A percentile compares a stretch with the other conserved stretches of the same genome.
phyloP scores from a whole-genome alignment of 2,888 invertebrate genomes.

The Caenorhabditis sp. region DNA sequence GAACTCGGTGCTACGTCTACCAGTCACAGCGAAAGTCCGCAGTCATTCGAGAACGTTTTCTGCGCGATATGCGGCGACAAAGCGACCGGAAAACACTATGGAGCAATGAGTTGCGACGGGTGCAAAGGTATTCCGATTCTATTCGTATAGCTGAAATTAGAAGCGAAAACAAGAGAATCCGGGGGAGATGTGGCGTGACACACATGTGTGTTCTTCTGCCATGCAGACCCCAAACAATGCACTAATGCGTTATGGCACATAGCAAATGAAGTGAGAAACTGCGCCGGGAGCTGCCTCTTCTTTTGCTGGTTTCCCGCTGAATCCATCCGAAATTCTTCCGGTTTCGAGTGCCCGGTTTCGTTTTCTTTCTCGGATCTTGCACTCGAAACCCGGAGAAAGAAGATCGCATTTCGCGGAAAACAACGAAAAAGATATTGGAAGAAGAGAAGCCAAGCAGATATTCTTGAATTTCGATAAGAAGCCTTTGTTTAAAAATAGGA shows the following conservation, averaged over 20 bases:
- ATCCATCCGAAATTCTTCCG: neutral
- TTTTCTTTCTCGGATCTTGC: conserved; percentile 24
- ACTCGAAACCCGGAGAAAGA: conserved; percentile 12
- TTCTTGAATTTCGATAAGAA: neutral
- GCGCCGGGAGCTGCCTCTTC: too few relatives aligned
- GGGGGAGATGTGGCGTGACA: conserved; percentile 17
- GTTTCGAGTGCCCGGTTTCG: conserved; percentile 28
- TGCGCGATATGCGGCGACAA: conserved; percentile 79
- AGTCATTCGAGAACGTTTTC: conserved; percentile 55
- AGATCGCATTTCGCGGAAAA: conserved; percentile 45
- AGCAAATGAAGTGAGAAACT: conserved; percentile 48
- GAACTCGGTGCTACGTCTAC: conserved; percentile 21
- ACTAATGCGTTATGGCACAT: conserved; percentile 61
- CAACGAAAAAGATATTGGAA: conserved; percentile 31
- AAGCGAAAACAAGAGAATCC: neutral
- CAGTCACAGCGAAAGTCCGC: conserved; percentile 31
- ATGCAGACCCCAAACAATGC: conserved; percentile 45
- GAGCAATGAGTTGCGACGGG: conserved; percentile 80
- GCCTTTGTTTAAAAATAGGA: too few relatives aligned
- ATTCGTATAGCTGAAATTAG: neutral
- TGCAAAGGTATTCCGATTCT: conserved; percentile 73
- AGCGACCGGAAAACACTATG: conserved; percentile 82
- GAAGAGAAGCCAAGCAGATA: conserved; percentile 1
- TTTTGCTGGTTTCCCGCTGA: too few relatives aligned
- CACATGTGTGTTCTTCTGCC: conserved; percentile 28